Percentiles rank a stretch among this genome's conserved stretches.
Conservation (phyloP, 2,888 invertebrate genomes). For the Thelaira solivaga region DNA sequence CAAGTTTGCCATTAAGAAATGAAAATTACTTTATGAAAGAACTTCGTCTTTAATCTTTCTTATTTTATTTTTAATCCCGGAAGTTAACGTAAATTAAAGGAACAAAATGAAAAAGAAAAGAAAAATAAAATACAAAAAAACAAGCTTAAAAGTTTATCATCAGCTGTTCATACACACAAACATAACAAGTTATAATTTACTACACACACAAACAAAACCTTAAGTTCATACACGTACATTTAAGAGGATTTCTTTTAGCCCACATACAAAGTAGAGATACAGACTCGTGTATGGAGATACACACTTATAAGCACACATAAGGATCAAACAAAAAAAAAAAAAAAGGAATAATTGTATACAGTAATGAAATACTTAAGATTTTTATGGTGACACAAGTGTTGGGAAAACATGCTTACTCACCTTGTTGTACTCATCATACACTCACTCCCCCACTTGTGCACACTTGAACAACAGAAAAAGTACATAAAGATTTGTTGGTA, state of each 20-base stretch:
- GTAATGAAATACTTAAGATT: slow-evolving; percentile 45
- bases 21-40: not conserved
- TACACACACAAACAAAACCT: not conserved
- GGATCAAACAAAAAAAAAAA: not conserved
- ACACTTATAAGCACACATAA: not conserved
- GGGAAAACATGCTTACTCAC: slow-evolving; percentile 41
- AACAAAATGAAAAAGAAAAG: not conserved
- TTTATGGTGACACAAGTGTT: slow-evolving; percentile 52
- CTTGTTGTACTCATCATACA: not conserved
- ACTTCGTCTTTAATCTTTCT: slow-evolving; percentile 12
- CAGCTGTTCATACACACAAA: slow-evolving; percentile 35
- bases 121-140: not conserved
- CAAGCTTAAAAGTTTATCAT: slow-evolving; percentile 7
- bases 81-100: slow-evolving; percentile 19
- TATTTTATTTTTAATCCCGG: not conserved
- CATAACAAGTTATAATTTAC: not conserved
- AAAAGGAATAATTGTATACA: not conserved
- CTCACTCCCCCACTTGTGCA: not conserved
- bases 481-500: too few relatives aligned
- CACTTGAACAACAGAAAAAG: slow-evolving; percentile 2
- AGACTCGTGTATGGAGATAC: not conserved
- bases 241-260: not conserved
- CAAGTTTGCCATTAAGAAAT: not conserved
- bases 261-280: not conserved
- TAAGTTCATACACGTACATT: not conserved